These are phyloP conservation scores for Chromis chromis DNA, from an alignment of 2,797 vertebrate species.

Conservation along the genomic window DNA sequence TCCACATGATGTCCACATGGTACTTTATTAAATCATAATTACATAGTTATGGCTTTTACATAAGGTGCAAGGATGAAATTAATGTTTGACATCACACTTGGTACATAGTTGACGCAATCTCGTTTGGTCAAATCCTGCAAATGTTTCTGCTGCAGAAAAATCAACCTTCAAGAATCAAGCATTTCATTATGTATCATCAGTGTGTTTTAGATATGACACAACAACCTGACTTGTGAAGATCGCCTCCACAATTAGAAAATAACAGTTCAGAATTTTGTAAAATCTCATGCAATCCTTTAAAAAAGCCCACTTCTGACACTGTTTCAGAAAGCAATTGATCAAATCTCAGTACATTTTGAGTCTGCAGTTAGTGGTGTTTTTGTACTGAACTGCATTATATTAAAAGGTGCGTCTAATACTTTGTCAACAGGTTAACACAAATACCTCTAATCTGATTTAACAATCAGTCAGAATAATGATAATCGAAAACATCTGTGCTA, in stretches of 20 bases:
- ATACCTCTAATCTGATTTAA: neutral
- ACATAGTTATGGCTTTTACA: neutral
- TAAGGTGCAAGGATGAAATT: neutral
- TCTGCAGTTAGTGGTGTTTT: neutral
- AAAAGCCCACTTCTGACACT: neutral
- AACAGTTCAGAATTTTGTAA: neutral
- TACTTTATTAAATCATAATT: constrained; percentile 35
- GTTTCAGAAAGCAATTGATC: neutral
- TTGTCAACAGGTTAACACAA: neutral
- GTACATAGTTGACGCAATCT: neutral
- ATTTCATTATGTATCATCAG: constrained; percentile 18
- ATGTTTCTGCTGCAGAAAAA: neutral
- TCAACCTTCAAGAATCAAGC: neutral
- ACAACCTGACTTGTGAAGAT: neutral
- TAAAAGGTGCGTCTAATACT: neutral
- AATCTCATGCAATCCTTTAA: constrained; percentile 2
- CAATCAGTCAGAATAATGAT: neutral
- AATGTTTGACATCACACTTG: neutral
- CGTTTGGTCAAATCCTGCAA: neutral
- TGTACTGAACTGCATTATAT: neutral
- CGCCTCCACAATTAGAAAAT: neutral
- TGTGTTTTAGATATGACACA: constrained; percentile 5
- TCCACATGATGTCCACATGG: constrained; percentile 54
- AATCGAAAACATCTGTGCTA: neutral
- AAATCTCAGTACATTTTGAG: neutral